A percentile compares a stretch with the other conserved stretches of the same genome.
These are phyloP conservation scores for Papilio machaon DNA, from an alignment of 1,140 invertebrate species.

Conservation along the genomic window DNA sequence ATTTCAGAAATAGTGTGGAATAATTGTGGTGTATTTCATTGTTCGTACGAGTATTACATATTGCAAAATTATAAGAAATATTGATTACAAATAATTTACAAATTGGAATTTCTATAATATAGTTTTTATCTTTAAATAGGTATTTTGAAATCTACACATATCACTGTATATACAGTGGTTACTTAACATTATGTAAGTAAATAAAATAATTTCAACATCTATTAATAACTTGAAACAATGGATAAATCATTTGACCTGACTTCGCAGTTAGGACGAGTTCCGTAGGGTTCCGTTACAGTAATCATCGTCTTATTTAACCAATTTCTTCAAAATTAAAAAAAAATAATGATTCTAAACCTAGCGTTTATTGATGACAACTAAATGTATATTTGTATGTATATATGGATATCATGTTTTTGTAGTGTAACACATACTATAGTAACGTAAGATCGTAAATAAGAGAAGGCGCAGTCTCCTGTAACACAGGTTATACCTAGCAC, in stretches of 20 bases:
- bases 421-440: too few species aligned
- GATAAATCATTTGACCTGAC: not conserved
- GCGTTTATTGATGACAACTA: not conserved
- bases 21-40: not conserved
- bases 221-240: not conserved
- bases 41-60: not conserved
- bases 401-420: too few species aligned
- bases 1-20: not conserved
- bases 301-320: too few species aligned
- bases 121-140: not conserved
- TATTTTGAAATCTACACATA: not conserved
- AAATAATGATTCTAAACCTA: too few species aligned
- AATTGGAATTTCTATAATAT: not conserved
- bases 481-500: too few species aligned
- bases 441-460: too few species aligned
- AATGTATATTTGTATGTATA: not conserved
- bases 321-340: too few species aligned
- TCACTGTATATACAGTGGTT: not conserved
- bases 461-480: too few species aligned
- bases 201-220: not conserved
- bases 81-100: conserved; percentile 3
- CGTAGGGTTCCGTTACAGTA: too few species aligned
- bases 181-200: not conserved
- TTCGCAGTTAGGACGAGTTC: too few species aligned
- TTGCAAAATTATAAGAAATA: not conserved